Evolutionary conservation across 2,797 vertebrate species (phyloP), one percentile per base, ranked within the genome.

Genomic region (Agapornis canus): DNA sequence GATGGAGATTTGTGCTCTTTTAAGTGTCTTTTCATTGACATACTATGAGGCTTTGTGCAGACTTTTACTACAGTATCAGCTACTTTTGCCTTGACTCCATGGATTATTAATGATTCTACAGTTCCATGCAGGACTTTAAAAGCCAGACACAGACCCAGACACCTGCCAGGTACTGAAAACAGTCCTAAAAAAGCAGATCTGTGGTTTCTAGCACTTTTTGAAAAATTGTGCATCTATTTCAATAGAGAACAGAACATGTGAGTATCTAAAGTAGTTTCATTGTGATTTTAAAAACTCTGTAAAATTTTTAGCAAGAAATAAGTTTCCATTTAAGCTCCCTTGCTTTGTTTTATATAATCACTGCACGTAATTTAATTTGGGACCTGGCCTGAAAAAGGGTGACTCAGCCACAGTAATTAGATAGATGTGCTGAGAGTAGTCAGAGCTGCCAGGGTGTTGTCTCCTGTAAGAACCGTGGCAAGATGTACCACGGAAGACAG

Each of bases 371-470:
- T 37, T 68, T 45, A 70, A 35, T 78, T 54, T 47, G 25, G 29
- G 20, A 54, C 29, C 35, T 70, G 29, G 45, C 32, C 32, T 47
- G 45, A n/a, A 27, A 56, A 52, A 26, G n/a, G 27, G 39, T 52
- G 39, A 60, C 27, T 68, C 22, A 5, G n/a, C 11, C 39, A 37
- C n/a, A 76, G 39, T 51, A 85, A 37, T 43, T n/a, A 66, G 57
- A 14, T 26, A 59, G 37, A n/a, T 8, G 22, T 37, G 61, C 39
- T 68, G 52, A 76, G 11, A 68, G 54, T 39, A 51, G 45, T 19
- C 14, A 39, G n/a, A 45, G 39, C 39, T 37, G 39, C 39, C 71
- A 68, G 45, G 48, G 15, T 3, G 0, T 27, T 1, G 0, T 29
- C 18, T 43, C n/a, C 14, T 37, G 19, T 45, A n/a, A 45, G 71